Base-by-base conservation (phyloP, 1,140 invertebrate genomes). In the Mylabris phalerata region DNA sequence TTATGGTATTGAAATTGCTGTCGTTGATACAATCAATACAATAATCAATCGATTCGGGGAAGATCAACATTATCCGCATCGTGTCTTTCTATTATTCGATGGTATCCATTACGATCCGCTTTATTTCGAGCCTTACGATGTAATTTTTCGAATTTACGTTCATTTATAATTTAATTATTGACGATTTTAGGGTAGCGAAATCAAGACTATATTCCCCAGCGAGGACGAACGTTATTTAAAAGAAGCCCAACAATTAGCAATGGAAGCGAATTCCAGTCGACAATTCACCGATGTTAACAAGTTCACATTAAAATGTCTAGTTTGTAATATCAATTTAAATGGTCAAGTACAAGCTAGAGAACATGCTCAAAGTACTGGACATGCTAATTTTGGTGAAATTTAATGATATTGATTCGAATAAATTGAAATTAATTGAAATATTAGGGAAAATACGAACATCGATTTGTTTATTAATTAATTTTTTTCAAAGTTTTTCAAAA, bases 31-130 rank as follows among this genome's bases (percentile, higher is more conserved):
- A 41, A 83, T 94, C 59, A 92, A 92, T 76, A 85, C 84, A 27
- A 87, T 91, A 57, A 89, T 97, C 38, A 94, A 95, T 73, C 83
- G 89, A 67, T 98, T 98, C 78, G 95, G 95, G 4, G 94, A 98
- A 75, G 92, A 96, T 77, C 84, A 89, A 69, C 83, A 88, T 67
- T 97, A 93, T 71, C 76, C 83, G 13, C 78, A 90, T 47, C 76
- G 94, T 70, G 89, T 95, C 9, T 90, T 97, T 71, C 78, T 98
- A 2, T 81, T 98, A 47, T 98, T 97, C 74, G 93, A 98, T 78
- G 95, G 95, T 19, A 92, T 97, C 57, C 95, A 98, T 77, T 98
- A 98, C 73, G 95, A 98, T 77, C 91, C 93, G 1, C 74, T 98
- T 1, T 89, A 93, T 70, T 79, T 95, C 71, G 93, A 97, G 77